Evolutionary conservation across 1,140 invertebrate species (phyloP).

Genomic region (Onthophagus taurus): DNA sequence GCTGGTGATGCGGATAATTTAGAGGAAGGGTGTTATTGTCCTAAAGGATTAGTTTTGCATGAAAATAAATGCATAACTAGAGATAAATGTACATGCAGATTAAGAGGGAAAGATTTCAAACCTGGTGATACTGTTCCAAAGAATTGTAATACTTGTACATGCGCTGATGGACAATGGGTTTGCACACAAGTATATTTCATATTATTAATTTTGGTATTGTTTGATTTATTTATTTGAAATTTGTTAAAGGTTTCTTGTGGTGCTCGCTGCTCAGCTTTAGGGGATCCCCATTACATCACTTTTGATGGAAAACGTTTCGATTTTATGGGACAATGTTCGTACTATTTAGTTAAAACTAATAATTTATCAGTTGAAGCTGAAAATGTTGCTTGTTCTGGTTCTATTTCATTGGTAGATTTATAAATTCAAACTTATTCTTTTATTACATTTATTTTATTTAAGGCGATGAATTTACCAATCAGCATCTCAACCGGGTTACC

Average conservation of each 20-base stretch:
- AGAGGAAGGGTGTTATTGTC: conserved; percentile 82
- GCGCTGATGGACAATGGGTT: conserved; percentile 61
- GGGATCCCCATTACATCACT: conserved; percentile 84
- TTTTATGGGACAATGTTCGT: conserved; percentile 84
- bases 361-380: conserved; percentile 69
- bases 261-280: conserved; percentile 66
- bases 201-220: conserved; percentile 4
- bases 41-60: conserved; percentile 59
- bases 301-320: conserved; percentile 76
- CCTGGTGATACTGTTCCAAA: conserved; percentile 63
- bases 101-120: conserved; percentile 63
- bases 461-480: conserved; percentile 54
- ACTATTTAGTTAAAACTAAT: conserved; percentile 60
- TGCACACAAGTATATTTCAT: conserved; percentile 51
- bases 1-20: conserved; percentile 43
- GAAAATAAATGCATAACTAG: conserved; percentile 60
- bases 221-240: conserved; percentile 12
- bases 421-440: conserved; percentile 1
- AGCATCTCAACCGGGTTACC: conserved; percentile 47
- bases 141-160: conserved; percentile 78
- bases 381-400: conserved; percentile 70
- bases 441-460: conserved; percentile 8
- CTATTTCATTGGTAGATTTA: conserved; percentile 55
- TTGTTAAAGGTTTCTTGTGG: conserved; percentile 57
- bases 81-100: conserved; percentile 67